Conservation (phyloP, 2,113 vertebrate genomes). For the Macaca nemestrina region DNA sequence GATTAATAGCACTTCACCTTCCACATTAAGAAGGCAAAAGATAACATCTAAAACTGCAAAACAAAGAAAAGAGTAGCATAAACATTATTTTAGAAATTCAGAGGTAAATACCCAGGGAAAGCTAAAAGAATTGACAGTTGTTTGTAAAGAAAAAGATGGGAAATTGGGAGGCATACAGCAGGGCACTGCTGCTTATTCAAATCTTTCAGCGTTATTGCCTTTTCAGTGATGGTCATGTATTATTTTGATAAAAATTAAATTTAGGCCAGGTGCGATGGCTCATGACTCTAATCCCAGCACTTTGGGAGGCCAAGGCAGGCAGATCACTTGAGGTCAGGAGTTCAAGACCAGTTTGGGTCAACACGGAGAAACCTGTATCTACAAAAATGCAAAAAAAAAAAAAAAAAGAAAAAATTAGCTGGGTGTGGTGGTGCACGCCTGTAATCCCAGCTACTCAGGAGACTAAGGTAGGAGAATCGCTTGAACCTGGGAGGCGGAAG, state of each 20-base stretch:
- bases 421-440: too few relatives aligned
- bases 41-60: constrained; percentile 44
- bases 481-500: too few relatives aligned
- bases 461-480: too few relatives aligned
- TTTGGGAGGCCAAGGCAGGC: too few relatives aligned
- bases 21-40: constrained; percentile 53
- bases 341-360: too few relatives aligned
- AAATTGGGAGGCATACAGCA: background rate
- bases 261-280: background rate
- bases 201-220: background rate
- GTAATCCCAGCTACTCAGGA: too few relatives aligned
- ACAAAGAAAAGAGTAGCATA: constrained; percentile 37
- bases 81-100: constrained; percentile 33
- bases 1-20: background rate
- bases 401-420: too few relatives aligned
- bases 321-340: too few relatives aligned
- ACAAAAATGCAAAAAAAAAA: too few relatives aligned
- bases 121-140: background rate
- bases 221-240: background rate
- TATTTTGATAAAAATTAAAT: background rate
- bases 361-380: too few relatives aligned
- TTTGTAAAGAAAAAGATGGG: background rate
- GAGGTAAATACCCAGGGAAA: background rate
- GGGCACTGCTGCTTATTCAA: background rate
- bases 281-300: too few relatives aligned